phyloP scores from a whole-genome alignment of 2,113 vertebrate genomes.

The Alces alces region DNA sequence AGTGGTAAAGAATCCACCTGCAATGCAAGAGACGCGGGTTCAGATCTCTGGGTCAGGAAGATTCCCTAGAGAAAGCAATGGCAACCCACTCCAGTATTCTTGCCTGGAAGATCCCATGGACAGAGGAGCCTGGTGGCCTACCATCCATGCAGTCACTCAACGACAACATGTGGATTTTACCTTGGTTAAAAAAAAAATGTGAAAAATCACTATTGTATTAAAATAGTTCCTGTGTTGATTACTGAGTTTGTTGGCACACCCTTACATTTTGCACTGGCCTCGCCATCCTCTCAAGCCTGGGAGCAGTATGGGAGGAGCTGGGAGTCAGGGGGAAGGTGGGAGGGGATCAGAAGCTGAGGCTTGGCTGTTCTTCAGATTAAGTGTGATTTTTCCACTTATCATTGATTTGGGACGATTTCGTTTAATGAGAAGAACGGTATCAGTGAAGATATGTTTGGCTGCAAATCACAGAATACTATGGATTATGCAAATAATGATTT shows the following conservation, averaged over 20 bases:
- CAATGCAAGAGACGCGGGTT: not conserved
- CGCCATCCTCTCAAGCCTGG: fast-evolving
- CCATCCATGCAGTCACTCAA: not conserved
- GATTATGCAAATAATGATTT: not conserved
- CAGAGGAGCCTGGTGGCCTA: not conserved
- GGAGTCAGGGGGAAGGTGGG: not conserved
- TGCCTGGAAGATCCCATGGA: not conserved
- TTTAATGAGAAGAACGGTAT: not conserved
- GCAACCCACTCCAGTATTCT: not conserved
- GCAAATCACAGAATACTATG: not conserved
- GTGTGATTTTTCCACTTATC: not conserved
- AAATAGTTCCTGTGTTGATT: not conserved
- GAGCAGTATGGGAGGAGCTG: not conserved
- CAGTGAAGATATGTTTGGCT: not conserved
- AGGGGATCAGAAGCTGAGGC: not conserved
- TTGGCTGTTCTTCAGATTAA: not conserved
- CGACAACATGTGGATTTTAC: not conserved
- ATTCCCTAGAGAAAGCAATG: not conserved
- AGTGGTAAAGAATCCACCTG: not conserved
- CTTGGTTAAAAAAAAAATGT: not conserved
- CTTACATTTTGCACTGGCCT: not conserved
- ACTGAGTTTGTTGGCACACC: not conserved
- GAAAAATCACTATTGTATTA: not conserved
- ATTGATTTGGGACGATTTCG: not conserved
- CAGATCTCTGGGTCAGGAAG: not conserved